Percentiles rank a stretch among this genome's conserved stretches.
phyloP scores from a whole-genome alignment of 2,113 vertebrate species.

The Pterocles orientalis region DNA sequence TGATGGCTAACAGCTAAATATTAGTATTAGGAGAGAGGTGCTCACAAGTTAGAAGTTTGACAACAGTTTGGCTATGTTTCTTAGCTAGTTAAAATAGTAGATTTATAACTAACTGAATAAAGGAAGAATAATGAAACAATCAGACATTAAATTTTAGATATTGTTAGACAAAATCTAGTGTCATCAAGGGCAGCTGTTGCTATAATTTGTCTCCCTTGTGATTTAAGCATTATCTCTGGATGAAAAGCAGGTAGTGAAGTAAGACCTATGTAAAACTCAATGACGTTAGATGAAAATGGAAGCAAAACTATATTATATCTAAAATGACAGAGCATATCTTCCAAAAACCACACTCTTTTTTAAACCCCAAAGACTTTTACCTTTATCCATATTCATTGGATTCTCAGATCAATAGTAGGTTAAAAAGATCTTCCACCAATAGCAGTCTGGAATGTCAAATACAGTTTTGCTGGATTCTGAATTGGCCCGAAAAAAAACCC shows the following conservation, averaged over 20 bases:
- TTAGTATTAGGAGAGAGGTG: not conserved
- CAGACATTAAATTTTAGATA: not conserved
- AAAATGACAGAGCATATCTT: not conserved
- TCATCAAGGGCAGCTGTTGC: not conserved
- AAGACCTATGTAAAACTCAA: not conserved
- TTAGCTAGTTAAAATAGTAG: not conserved
- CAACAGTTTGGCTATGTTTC: not conserved
- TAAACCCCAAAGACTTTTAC: not conserved
- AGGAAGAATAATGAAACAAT: not conserved
- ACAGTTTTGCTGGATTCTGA: not conserved
- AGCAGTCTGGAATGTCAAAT: not conserved
- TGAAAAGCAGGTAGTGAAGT: not conserved
- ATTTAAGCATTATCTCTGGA: not conserved
- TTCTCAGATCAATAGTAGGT: not conserved
- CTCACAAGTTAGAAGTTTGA: not conserved
- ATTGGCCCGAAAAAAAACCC: not conserved
- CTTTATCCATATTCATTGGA: not conserved
- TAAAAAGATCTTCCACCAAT: not conserved
- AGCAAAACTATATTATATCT: not conserved
- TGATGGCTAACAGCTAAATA: not conserved
- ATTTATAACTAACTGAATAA: not conserved
- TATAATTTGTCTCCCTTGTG: not conserved
- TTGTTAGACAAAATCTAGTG: not conserved
- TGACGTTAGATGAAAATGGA: not conserved
- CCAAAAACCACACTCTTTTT: rapidly evolving